Conservation (phyloP, 2,797 vertebrate species). For the Rhadinocentrus ornatus region DNA sequence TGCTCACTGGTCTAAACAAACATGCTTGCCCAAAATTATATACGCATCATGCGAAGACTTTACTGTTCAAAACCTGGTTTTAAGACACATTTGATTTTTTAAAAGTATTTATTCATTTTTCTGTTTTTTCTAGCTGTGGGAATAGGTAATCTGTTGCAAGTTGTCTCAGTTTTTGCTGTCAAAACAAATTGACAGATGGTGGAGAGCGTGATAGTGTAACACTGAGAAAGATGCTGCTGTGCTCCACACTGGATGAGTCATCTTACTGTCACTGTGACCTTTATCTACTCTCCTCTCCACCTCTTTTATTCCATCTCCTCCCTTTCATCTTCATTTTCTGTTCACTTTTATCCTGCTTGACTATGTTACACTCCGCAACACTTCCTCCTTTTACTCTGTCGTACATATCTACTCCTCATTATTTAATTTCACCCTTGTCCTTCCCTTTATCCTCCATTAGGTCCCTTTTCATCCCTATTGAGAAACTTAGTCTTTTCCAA, state of each 20-base stretch:
- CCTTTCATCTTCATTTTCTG: conserved; percentile 51
- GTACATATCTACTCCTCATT: neutral
- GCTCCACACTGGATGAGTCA: conserved; percentile 67
- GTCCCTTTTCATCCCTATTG: neutral
- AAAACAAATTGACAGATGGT: conserved; percentile 47
- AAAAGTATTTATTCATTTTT: neutral
- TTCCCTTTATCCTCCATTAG: neutral
- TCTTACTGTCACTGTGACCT: conserved; percentile 69
- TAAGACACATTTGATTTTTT: neutral
- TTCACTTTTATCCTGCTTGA: conserved; percentile 29
- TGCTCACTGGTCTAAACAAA: neutral
- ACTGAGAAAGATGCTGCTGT: conserved; percentile 33
- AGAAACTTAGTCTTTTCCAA: neutral
- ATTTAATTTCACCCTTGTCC: conserved; percentile 4
- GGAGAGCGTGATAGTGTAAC: conserved; percentile 26
- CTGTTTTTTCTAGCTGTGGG: neutral
- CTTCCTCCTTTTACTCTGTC: neutral
- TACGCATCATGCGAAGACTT: neutral
- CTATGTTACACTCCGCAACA: neutral
- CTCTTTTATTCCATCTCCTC: conserved; percentile 27
- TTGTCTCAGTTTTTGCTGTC: conserved; percentile 42
- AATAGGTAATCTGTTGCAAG: conserved; percentile 22
- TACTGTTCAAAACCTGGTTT: conserved; percentile 14
- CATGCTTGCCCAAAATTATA: conserved; percentile 3
- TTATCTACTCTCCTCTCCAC: conserved; percentile 57